Percentiles rank a stretch among this genome's conserved stretches.
Conservation (phyloP, 2,113 vertebrate species). For the Ophiodon elongatus region DNA sequence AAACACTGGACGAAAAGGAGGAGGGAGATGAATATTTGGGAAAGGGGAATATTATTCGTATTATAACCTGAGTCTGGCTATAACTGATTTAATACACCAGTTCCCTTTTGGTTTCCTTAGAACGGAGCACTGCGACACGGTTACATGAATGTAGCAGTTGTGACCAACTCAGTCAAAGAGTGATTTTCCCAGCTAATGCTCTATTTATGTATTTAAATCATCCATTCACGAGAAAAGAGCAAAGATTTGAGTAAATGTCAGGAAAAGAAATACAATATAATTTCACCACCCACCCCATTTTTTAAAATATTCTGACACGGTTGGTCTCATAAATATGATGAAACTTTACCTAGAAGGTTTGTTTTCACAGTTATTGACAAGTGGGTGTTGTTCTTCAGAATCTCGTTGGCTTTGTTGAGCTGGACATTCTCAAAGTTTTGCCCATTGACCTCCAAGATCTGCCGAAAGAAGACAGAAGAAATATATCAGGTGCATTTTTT, state of each 20-base stretch:
- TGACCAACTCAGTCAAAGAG: no score
- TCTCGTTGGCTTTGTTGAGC: conserved; percentile 97
- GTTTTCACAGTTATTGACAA: conserved; percentile 99
- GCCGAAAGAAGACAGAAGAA: conserved; percentile 59
- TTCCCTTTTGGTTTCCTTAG: no score
- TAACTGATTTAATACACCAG: not conserved
- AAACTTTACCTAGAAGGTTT: conserved; percentile 93
- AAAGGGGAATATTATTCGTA: fast-evolving
- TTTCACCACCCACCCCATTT: no score
- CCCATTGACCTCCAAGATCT: conserved; percentile 99
- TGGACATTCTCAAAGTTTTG: conserved; percentile 99
- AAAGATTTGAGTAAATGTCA: not conserved
- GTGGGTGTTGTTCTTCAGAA: conserved; percentile 99
- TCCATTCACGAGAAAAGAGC: no score
- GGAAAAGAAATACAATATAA: no score
- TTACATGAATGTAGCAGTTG: not conserved
- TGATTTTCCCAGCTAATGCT: no score
- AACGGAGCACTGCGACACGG: no score
- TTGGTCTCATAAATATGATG: not conserved
- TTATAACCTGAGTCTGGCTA: no score
- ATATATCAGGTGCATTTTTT: not conserved
- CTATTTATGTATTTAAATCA: no score
- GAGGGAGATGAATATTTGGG: not conserved
- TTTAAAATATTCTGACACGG: not conserved
- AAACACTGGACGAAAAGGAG: conserved; percentile 86